Percentiles rank a stretch among this genome's conserved stretches.
These are phyloP conservation scores for Conus canariensis DNA, from an alignment of 2,888 invertebrate genomes.

Conservation along the genomic window DNA sequence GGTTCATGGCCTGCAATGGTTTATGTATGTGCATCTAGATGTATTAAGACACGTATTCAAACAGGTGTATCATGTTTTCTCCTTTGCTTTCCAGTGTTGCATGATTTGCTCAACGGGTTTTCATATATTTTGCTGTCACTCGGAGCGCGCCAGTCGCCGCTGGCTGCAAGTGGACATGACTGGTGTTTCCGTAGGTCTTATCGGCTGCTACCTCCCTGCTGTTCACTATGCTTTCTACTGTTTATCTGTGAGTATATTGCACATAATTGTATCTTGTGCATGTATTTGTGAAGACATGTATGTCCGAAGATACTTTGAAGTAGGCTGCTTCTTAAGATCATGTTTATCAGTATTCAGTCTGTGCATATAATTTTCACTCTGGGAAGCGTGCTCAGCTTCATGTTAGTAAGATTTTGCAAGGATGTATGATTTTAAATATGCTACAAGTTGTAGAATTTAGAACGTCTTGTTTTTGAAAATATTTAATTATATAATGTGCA, in stretches of 20 bases:
- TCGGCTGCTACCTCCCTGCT: conserved; percentile 96
- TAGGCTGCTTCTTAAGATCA: not conserved
- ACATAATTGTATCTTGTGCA: not conserved
- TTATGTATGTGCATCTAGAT: too few relatives aligned
- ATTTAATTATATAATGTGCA: too few relatives aligned
- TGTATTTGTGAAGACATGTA: not conserved
- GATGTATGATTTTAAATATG: too few relatives aligned
- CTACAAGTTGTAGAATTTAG: too few relatives aligned
- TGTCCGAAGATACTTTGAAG: not conserved
- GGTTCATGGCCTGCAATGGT: too few relatives aligned
- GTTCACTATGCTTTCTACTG: conserved; percentile 99
- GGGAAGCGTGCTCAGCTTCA: too few relatives aligned
- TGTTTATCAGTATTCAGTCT: not conserved
- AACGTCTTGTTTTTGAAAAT: too few relatives aligned
- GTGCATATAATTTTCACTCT: too few relatives aligned
- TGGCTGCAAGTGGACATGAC: conserved; percentile 95
- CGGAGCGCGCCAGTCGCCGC: conserved; percentile 90
- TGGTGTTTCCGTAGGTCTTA: conserved; percentile 93
- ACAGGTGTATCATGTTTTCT: not conserved
- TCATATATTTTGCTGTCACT: conserved; percentile 96
- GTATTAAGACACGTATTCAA: too few relatives aligned
- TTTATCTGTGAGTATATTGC: conserved; percentile 85
- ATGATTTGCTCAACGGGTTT: conserved; percentile 95
- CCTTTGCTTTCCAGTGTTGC: conserved; percentile 86
- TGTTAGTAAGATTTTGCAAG: too few relatives aligned